A percentile compares a stretch with the other conserved stretches of the same genome.
Evolutionary conservation across 2,888 invertebrate genomes (phyloP).

Genomic region (Chirona hameri): DNA sequence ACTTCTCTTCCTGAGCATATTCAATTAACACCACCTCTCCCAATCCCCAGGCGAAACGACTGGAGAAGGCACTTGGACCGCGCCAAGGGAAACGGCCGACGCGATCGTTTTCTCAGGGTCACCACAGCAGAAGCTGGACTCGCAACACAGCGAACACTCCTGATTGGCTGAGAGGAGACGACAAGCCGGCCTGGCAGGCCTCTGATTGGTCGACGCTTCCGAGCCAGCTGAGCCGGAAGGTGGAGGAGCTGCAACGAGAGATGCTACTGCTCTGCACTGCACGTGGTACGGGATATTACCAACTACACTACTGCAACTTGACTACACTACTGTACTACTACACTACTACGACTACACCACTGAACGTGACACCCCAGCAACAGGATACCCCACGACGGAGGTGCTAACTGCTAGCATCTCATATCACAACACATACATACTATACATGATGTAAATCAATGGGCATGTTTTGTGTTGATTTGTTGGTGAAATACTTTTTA

Average conservation of each 20-base stretch:
- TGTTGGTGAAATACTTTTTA: too few relatives aligned
- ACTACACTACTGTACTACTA: too few relatives aligned
- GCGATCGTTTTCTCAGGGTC: neutral
- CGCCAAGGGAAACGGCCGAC: neutral
- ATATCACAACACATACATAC: neutral
- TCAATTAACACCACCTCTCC: too few relatives aligned
- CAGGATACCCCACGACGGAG: too few relatives aligned
- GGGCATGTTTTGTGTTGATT: too few relatives aligned
- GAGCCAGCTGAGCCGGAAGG: slow-evolving; percentile 39
- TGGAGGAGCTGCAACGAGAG: slow-evolving; percentile 38
- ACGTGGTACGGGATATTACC: slow-evolving; percentile 30
- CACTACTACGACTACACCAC: too few relatives aligned
- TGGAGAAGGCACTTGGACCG: neutral
- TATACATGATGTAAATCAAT: neutral
- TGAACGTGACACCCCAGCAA: too few relatives aligned
- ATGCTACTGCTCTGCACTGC: slow-evolving; percentile 39
- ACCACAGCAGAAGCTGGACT: neutral
- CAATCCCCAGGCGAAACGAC: neutral
- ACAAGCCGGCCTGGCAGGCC: neutral
- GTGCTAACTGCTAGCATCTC: too few relatives aligned
- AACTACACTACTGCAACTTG: too few relatives aligned
- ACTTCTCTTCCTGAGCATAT: too few relatives aligned
- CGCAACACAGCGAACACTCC: neutral
- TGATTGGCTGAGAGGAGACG: neutral
- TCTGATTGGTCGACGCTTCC: neutral